phyloP scores from a whole-genome alignment of 2,797 vertebrate species.

The Diglossa cyanea region DNA sequence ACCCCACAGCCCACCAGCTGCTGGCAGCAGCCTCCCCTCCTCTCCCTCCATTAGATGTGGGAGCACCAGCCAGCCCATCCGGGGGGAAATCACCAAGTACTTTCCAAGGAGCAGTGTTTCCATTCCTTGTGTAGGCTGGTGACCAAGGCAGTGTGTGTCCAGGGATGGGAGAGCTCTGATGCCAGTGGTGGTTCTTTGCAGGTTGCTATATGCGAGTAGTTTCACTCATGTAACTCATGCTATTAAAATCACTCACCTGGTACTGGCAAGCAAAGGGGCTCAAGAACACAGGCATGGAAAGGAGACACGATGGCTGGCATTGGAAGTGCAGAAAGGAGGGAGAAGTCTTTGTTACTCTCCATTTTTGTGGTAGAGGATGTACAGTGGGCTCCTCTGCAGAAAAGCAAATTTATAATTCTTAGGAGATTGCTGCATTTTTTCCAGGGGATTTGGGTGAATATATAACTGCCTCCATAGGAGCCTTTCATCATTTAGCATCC shows the following conservation, averaged over 20 bases:
- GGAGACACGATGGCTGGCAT: not conserved
- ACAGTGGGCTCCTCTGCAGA: not conserved
- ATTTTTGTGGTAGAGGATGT: not conserved
- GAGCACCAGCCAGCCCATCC: not conserved
- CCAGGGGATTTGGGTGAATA: not conserved
- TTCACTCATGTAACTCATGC: not conserved
- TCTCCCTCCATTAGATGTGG: rapidly evolving
- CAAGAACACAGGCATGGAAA: not conserved
- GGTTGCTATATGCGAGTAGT: not conserved
- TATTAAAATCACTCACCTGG: not conserved
- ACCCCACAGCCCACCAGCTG: not conserved
- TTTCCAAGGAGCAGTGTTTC: not conserved
- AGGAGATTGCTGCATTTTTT: not conserved
- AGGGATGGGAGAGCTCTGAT: not conserved
- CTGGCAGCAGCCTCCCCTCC: not conserved
- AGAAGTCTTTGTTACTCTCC: not conserved
- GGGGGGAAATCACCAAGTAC: not conserved
- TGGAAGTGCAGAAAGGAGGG: not conserved
- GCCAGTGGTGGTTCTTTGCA: not conserved
- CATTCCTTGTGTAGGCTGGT: not conserved
- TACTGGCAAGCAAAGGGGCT: not conserved
- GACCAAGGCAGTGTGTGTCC: not conserved
- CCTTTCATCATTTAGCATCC: constrained; percentile 35
- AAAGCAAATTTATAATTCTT: not conserved
- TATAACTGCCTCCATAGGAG: not conserved